A percentile compares a stretch with the other conserved stretches of the same genome.
phyloP scores from a whole-genome alignment of 1,140 invertebrate genomes.

The Ectropis grisescens region DNA sequence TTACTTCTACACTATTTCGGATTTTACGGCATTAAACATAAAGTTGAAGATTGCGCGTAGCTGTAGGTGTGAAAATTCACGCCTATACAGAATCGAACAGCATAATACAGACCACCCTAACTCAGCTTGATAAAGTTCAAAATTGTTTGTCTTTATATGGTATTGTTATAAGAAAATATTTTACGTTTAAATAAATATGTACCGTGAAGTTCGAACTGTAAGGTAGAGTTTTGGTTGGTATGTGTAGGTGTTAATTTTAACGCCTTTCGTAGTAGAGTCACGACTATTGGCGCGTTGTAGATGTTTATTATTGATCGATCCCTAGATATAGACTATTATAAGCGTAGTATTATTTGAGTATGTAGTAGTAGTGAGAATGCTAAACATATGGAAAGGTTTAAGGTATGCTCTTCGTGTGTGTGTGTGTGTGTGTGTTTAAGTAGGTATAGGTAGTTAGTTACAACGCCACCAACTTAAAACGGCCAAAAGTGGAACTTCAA shows the following conservation, averaged over 20 bases:
- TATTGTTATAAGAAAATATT: constrained; percentile 15
- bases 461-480: no score
- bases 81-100: constrained; percentile 25
- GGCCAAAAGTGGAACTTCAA: no score
- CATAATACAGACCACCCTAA: constrained; percentile 19
- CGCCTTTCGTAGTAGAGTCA: constrained; percentile 26
- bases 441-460: no score
- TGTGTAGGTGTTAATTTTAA: constrained; percentile 51
- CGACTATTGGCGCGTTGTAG: constrained; percentile 7
- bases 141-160: constrained; percentile 13
- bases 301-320: constrained; percentile 19
- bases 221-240: constrained; percentile 2
- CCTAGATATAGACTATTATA: no score
- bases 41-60: constrained; percentile 13
- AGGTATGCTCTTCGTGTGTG: no score
- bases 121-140: constrained; percentile 9
- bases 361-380: no score
- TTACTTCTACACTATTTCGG: constrained; percentile 6
- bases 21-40: constrained; percentile 2
- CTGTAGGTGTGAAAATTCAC: constrained; percentile 63
- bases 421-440: no score
- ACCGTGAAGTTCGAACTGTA: constrained; percentile 5
- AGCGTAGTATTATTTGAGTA: no score
- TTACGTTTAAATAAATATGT: constrained; percentile 6
- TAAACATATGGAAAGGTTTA: no score